Conservation (phyloP, 2,888 invertebrate species). For the Eupithecia subumbrata region DNA sequence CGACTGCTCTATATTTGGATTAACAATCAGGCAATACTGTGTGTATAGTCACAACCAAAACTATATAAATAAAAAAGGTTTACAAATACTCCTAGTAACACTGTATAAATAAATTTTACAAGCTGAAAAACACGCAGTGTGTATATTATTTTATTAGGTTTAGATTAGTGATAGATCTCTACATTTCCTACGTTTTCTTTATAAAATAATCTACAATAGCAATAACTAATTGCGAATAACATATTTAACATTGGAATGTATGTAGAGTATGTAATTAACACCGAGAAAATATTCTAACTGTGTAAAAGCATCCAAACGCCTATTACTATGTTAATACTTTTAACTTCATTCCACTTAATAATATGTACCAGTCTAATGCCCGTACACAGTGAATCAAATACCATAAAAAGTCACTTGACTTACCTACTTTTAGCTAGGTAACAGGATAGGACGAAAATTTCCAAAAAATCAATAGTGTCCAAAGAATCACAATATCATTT, state of each 20-base stretch:
- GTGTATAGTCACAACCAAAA: slow-evolving; percentile 69
- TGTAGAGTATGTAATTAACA: slow-evolving; percentile 60
- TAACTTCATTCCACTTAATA: slow-evolving; percentile 40
- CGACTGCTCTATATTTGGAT: slow-evolving; percentile 59
- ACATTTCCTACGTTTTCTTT: slow-evolving; percentile 42
- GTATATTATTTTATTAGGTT: slow-evolving; percentile 39
- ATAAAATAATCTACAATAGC: slow-evolving; percentile 73
- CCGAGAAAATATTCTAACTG: slow-evolving; percentile 73
- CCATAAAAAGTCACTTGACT: neutral
- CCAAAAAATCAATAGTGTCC: neutral
- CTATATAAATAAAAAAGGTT: slow-evolving; percentile 42
- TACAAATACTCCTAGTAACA: slow-evolving; percentile 49
- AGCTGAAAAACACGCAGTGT: slow-evolving; percentile 51
- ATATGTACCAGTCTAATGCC: neutral
- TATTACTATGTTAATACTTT: slow-evolving; percentile 66
- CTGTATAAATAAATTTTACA: slow-evolving; percentile 43
- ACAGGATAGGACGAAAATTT: neutral
- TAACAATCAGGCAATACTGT: slow-evolving; percentile 67
- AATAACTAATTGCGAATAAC: slow-evolving; percentile 67
- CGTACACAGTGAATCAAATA: neutral
- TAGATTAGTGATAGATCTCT: slow-evolving; percentile 33
- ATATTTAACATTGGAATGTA: slow-evolving; percentile 66
- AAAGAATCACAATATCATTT: neutral
- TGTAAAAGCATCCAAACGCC: slow-evolving; percentile 83
- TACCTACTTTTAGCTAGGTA: neutral